A percentile compares a stretch with the other conserved stretches of the same genome.
These are phyloP conservation scores for Dugesia japonica DNA, from an alignment of 2,888 invertebrate species.

Conservation along the genomic window DNA sequence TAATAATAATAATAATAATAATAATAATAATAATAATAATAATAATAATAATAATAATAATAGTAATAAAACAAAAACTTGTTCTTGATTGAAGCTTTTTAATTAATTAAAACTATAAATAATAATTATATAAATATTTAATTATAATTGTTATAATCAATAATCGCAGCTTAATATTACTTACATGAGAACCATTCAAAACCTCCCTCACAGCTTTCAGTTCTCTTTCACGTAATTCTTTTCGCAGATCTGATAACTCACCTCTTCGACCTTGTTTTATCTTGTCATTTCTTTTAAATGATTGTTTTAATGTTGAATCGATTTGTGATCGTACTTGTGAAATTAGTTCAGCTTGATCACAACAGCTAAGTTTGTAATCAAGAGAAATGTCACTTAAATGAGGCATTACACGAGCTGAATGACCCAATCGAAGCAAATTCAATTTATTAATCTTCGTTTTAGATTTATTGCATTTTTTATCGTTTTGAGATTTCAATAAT, in stretches of 20 bases:
- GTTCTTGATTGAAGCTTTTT: no score
- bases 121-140: no score
- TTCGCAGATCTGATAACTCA: conserved; percentile 48
- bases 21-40: no score
- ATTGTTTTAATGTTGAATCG: conserved; percentile 39
- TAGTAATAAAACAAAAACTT: no score
- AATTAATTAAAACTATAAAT: no score
- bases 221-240: conserved; percentile 49
- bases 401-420: conserved; percentile 51
- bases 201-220: conserved; percentile 44
- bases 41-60: no score
- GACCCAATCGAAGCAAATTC: conserved; percentile 51
- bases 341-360: conserved; percentile 48
- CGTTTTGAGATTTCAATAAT: conserved; percentile 40
- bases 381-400: conserved; percentile 49
- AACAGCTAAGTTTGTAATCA: conserved; percentile 49
- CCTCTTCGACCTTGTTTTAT: conserved; percentile 39
- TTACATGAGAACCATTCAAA: conserved; percentile 46
- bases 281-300: conserved; percentile 20
- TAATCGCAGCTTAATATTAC: no score
- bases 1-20: no score
- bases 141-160: no score
- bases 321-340: conserved; percentile 49
- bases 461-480: conserved; percentile 38
- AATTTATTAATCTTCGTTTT: conserved; percentile 15